Evolutionary conservation across 2,113 vertebrate species (phyloP), one percentile per base, ranked within the genome.

Genomic region (Todiramphus chloris): DNA sequence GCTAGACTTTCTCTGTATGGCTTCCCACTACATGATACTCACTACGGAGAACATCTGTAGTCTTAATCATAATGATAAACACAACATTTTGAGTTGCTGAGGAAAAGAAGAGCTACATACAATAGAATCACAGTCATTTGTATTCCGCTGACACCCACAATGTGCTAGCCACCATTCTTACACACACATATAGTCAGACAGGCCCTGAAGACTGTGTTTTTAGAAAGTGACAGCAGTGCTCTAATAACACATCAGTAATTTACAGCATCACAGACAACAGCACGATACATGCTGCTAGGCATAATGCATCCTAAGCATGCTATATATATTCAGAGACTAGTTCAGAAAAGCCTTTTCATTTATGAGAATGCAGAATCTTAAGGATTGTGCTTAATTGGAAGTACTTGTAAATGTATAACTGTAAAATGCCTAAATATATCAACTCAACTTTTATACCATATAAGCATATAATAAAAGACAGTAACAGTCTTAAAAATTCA

Each of bases 21-120:
- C 58, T 96, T 91, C 58, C 89, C 81, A 23, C 83, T 75, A 16
- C 24, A 37, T 4, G 18, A 43, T 67, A 30, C 56, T 84, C 59
- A 53, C 85, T 89, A 10, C 44, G 66, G 90, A 93, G 92, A 96
- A 96, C 95, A 97, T 95, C 94, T 96, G 92, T 89, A 95, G 90
- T 63, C 87, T 90, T 75, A 88, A 77, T 93, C 94, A 64, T 63
- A 51, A 92, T 48, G 68, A 90, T 83, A 96, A 95, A 95, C 75
- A 60, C 76, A 95, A 90, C 73, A 83, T 83, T 92, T 95, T 78
- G 60, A 58, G 4, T 67, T 81, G 35, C 43, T 78, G 83, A 81
- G 94, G 13, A 59, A 83, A 96, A 84, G 56, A 64, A 79, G 13
- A 24, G 50, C 63, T 77, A 55, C 23, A 12, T 46, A 91, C 84